These are phyloP conservation scores for Pedicia rivosa DNA, from an alignment of 2,888 invertebrate species.

Conservation along the genomic window DNA sequence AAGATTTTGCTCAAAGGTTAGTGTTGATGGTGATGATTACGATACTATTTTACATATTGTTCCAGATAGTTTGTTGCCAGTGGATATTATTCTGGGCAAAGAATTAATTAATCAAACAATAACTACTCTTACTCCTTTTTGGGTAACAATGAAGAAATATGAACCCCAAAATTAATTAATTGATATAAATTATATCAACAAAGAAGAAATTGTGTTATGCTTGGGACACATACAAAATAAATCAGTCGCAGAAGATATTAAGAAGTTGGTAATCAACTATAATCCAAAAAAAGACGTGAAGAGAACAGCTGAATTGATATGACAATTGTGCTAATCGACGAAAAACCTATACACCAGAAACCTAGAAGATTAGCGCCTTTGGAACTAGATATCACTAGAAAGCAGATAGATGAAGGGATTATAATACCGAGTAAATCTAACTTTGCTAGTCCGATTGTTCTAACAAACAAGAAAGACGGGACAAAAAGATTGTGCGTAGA, in stretches of 20 bases:
- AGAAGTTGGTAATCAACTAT: background rate
- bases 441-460: constrained; percentile 14
- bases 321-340: constrained; percentile 18
- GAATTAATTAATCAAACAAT: background rate
- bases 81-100: background rate
- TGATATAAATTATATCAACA: background rate
- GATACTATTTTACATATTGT: background rate
- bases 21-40: background rate
- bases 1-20: background rate
- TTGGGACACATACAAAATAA: background rate
- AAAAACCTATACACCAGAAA: constrained; percentile 15
- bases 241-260: too few species aligned
- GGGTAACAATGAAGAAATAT: background rate
- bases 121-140: background rate
- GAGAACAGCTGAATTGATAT: constrained; percentile 8
- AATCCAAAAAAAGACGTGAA: background rate
- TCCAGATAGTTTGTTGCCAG: too few species aligned
- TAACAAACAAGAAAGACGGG: constrained; percentile 13
- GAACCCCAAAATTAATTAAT: background rate
- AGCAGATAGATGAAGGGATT: constrained; percentile 17
- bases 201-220: too few species aligned
- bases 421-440: constrained; percentile 17
- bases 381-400: constrained; percentile 15
- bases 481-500: constrained; percentile 19
- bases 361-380: constrained; percentile 14